A percentile compares a stretch with the other conserved stretches of the same genome.
Conservation (phyloP, 2,888 invertebrate species). For the Bombylius major region DNA sequence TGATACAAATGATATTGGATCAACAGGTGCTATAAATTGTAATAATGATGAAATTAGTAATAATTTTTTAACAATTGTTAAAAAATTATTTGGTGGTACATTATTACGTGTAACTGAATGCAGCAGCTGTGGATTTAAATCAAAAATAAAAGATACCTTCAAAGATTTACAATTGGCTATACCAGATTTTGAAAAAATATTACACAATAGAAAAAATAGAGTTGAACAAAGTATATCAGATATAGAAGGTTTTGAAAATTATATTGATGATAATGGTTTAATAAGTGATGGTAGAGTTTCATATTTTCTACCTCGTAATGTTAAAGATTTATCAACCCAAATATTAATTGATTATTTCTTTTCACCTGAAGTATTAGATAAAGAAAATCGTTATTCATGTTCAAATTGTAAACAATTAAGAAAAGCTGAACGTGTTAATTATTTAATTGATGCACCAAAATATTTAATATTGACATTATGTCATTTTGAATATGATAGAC, state of each 20-base stretch:
- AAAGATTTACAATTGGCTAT: conserved; percentile 68
- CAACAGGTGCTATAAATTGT: neutral
- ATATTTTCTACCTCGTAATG: too few species aligned
- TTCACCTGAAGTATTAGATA: conserved; percentile 61
- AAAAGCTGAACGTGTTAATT: conserved; percentile 61
- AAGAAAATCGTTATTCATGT: conserved; percentile 74
- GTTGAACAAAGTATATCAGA: neutral
- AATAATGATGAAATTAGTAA: neutral
- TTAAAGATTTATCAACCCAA: conserved; percentile 50
- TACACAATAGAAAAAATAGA: conserved; percentile 4
- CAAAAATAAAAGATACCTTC: conserved; percentile 64
- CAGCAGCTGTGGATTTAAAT: conserved; percentile 55
- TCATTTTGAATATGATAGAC: conserved; percentile 58
- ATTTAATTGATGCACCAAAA: conserved; percentile 58
- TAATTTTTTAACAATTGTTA: conserved; percentile 31
- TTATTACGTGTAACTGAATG: conserved; percentile 63
- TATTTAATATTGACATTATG: conserved; percentile 70
- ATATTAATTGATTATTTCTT: conserved; percentile 65
- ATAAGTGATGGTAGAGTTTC: too few species aligned
- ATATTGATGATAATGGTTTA: too few species aligned
- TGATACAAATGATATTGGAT: neutral
- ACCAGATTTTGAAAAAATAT: conserved; percentile 38
- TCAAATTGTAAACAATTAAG: conserved; percentile 58
- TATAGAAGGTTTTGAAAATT: too few species aligned
- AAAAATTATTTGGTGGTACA: conserved; percentile 65